A percentile compares a stretch with the other conserved stretches of the same genome.
Evolutionary conservation across 2,797 vertebrate species (phyloP).

Genomic region (Esox lucius): DNA sequence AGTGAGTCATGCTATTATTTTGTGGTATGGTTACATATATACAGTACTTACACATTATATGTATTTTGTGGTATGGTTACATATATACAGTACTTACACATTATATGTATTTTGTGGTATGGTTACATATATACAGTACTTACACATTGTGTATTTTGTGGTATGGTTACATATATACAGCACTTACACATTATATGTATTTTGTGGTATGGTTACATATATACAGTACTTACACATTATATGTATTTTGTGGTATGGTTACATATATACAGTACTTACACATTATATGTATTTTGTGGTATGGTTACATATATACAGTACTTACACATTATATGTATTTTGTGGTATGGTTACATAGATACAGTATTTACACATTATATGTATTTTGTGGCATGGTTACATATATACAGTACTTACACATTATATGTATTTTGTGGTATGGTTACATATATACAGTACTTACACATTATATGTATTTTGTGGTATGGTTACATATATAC

Average conservation of each 20-base stretch:
- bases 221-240: no score
- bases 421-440: background rate
- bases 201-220: background rate
- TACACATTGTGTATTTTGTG: background rate
- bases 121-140: no score
- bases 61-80: background rate
- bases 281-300: background rate
- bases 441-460: no score
- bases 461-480: background rate
- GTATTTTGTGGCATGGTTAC: background rate
- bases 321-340: background rate
- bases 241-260: background rate
- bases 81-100: no score
- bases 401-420: no score
- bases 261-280: no score
- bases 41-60: no score
- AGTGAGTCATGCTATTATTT: background rate
- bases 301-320: no score
- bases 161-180: no score
- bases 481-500: no score
- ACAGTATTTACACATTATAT: no score
- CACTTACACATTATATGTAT: background rate
- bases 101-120: background rate
- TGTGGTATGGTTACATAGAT: background rate
- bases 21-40: background rate